phyloP scores from a whole-genome alignment of 2,113 vertebrate genomes.

The Corythaixoides concolor region DNA sequence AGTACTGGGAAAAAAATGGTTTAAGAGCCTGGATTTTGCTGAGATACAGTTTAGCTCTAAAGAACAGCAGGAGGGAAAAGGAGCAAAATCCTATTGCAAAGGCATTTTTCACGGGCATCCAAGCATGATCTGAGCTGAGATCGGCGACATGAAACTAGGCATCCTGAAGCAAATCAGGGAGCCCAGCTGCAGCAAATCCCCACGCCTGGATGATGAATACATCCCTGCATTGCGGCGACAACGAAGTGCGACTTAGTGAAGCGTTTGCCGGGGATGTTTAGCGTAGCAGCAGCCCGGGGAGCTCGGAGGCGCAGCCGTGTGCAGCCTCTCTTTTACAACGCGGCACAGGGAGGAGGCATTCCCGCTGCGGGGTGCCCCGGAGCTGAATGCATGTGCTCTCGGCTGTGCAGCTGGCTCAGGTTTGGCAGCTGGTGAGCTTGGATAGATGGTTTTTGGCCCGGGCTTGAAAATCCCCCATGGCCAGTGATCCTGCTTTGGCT shows the following conservation, averaged over 20 bases:
- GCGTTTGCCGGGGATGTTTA: not conserved
- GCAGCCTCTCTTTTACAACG: not conserved
- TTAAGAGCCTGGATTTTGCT: not conserved
- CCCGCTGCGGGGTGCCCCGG: accelerated
- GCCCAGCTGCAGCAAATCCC: constrained; percentile 1
- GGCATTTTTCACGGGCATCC: not conserved
- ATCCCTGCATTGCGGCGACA: constrained; percentile 7
- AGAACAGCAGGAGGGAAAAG: not conserved
- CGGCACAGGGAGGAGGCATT: not conserved
- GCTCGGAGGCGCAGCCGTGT: not conserved
- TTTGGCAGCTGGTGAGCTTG: not conserved
- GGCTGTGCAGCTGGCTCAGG: not conserved
- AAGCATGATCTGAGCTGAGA: not conserved
- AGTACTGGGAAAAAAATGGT: not conserved
- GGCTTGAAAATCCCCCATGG: not conserved
- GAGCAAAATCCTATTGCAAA: not conserved
- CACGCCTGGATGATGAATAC: not conserved
- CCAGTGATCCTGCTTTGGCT: not conserved
- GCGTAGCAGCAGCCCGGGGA: not conserved
- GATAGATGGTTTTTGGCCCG: not conserved
- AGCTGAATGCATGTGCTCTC: accelerated
- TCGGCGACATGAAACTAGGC: not conserved
- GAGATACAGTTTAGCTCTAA: not conserved
- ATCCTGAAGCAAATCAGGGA: not conserved
- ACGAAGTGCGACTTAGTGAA: not conserved